A percentile compares a stretch with the other conserved stretches of the same genome.
phyloP scores from a whole-genome alignment of 2,113 vertebrate genomes.

The Arvicanthis niloticus region DNA sequence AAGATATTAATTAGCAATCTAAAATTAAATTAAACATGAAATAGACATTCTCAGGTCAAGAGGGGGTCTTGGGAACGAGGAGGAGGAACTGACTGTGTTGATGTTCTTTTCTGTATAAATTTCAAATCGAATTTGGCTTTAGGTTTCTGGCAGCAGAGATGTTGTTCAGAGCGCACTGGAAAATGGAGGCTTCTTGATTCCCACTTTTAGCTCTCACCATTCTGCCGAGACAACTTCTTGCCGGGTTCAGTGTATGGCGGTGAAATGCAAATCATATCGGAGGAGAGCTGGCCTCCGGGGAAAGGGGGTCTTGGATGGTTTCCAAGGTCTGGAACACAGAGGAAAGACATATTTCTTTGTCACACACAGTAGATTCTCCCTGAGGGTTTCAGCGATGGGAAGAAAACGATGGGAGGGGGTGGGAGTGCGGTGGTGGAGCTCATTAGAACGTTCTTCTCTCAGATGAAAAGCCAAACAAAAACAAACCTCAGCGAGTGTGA shows the following conservation, averaged over 20 bases:
- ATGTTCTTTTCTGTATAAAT: conserved; percentile 75
- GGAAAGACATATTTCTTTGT: conserved; percentile 73
- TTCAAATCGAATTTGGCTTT: conserved; percentile 66
- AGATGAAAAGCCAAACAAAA: conserved; percentile 75
- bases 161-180: conserved; percentile 52
- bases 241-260: conserved; percentile 61
- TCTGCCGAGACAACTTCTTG: conserved; percentile 47
- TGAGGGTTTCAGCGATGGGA: conserved; percentile 67
- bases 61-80: conserved; percentile 63
- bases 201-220: conserved; percentile 64
- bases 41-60: conserved; percentile 13
- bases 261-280: conserved; percentile 65
- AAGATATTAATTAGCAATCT: conserved; percentile 35
- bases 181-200: conserved; percentile 58
- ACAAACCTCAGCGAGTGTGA: conserved; percentile 59
- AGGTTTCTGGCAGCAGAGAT: conserved; percentile 58
- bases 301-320: conserved; percentile 44
- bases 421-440: conserved; percentile 53
- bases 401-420: conserved; percentile 54
- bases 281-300: conserved; percentile 48
- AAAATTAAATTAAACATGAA: conserved; percentile 19
- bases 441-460: conserved; percentile 64
- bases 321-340: conserved; percentile 71
- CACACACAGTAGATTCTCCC: conserved; percentile 70
- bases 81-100: conserved; percentile 51